phyloP scores from a whole-genome alignment of 2,888 invertebrate genomes.

The Drosophila meridionalis region DNA sequence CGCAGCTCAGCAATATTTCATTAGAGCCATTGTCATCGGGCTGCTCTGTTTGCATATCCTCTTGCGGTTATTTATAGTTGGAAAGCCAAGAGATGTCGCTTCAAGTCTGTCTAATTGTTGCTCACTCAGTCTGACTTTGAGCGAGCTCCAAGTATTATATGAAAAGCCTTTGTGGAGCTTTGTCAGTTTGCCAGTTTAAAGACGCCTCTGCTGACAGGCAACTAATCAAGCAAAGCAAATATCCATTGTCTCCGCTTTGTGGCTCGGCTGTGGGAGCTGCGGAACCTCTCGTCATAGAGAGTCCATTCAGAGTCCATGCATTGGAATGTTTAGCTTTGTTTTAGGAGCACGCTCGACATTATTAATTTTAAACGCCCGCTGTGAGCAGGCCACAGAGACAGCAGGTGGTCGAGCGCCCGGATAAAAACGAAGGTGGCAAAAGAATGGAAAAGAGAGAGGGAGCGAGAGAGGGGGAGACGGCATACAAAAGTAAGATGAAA shows the following conservation, averaged over 20 bases:
- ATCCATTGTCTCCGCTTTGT: conserved; percentile 15
- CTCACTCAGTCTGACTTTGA: not conserved
- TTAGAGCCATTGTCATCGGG: not conserved
- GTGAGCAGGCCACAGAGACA: conserved; percentile 55
- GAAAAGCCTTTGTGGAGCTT: not conserved
- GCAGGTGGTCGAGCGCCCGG: conserved; percentile 60
- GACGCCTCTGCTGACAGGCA: conserved; percentile 35
- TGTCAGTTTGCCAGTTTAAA: conserved; percentile 11
- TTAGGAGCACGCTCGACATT: conserved; percentile 57
- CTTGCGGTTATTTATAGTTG: not conserved
- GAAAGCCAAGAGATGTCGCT: not conserved
- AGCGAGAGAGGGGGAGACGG: not conserved
- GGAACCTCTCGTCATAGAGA: conserved; percentile 6
- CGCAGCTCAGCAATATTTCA: conserved; percentile 2
- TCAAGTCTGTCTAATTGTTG: not conserved
- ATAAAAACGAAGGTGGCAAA: not conserved
- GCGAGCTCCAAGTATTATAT: not conserved
- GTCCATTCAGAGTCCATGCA: conserved; percentile 31
- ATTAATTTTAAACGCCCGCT: conserved; percentile 78
- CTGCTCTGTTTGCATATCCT: not conserved
- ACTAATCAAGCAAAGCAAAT: conserved; percentile 56
- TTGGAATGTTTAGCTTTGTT: conserved; percentile 48
- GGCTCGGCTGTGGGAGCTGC: not conserved
- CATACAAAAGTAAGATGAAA: not conserved
- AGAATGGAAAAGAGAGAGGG: not conserved